Evolutionary conservation across 2,888 invertebrate genomes (phyloP), one percentile per base, ranked within the genome.

Genomic region (Polydrusus tereticollis): DNA sequence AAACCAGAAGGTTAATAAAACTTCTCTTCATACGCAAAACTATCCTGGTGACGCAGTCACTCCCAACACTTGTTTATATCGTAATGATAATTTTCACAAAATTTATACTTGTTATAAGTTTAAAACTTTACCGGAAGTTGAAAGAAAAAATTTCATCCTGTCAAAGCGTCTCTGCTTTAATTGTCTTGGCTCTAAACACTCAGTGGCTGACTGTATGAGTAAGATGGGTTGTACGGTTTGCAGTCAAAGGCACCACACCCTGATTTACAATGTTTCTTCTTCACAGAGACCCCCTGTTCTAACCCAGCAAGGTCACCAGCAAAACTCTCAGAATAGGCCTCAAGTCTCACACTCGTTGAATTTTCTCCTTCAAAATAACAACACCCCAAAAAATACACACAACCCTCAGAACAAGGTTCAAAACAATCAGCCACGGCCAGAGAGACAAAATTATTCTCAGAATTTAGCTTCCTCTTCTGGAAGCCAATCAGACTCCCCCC

Each of bases 71-170:
- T 62, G 62, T 47, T 47, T 50, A 20, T 47, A 18, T 33, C 50
- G 63, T 33, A 50, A 29, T 12, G 50, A 50, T 12, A 47, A 6
- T 12, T 45, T 50, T 23, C 64, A 70, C 41, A 64, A 14, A 43
- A 70, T 64, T 10, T 64, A 70, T 16, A 47, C 57, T 38, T 69
- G 69, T 57, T 10, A 16, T 16, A 62, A 63, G 59, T 69, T 62
- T 52, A 36, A 60, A 55, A 26, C 6, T 16, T 16, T 55, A 12
- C 29, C 29, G 7, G 12, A 5, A 10, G 14, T n/a, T 4, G 43
- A 64, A 64, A 62, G 52, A 36, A 5, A 7, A n/a, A 47, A 62
- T 4, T 69, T 69, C 55, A 29, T 69, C 7, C 18, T 14, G 10
- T 12, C 7, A 12, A 63, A 63, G 10, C 63, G 45, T 10, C 26